phyloP scores from a whole-genome alignment of 2,797 vertebrate species.

The Meda fulgida region DNA sequence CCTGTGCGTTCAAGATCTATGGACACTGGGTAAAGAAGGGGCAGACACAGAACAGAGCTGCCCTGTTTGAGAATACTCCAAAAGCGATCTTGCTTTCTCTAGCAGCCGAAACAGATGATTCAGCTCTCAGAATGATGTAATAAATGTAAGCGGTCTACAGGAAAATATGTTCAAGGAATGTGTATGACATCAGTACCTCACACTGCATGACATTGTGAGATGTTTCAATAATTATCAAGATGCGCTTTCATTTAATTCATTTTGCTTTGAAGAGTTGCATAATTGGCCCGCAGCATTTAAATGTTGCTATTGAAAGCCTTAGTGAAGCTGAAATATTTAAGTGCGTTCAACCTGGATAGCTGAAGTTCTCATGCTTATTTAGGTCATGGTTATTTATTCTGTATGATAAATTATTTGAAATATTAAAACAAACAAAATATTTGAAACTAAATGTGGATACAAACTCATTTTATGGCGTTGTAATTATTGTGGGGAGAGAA shows the following conservation, averaged over 20 bases:
- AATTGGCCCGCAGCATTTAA: neutral
- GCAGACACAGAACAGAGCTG: constrained; percentile 94
- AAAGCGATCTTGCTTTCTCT: constrained; percentile 90
- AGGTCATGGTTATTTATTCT: constrained; percentile 8
- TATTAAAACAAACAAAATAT: neutral
- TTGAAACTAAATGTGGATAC: neutral
- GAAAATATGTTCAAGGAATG: neutral
- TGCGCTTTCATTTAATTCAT: neutral
- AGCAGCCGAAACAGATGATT: constrained; percentile 74
- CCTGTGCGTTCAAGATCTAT: constrained; percentile 94
- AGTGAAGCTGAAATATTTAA: neutral
- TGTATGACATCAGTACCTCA: neutral
- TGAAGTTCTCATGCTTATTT: neutral
- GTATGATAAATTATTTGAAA: neutral
- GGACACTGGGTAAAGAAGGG: constrained; percentile 99
- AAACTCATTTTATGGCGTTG: neutral
- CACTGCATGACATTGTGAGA: neutral
- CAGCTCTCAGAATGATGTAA: constrained; percentile 69
- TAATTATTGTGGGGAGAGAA: neutral
- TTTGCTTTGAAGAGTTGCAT: neutral
- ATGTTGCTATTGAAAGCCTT: neutral
- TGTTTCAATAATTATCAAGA: neutral
- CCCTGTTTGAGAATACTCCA: constrained; percentile 96
- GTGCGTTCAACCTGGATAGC: neutral
- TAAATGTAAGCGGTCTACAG: neutral